These are phyloP conservation scores for Tolmerus cingulatus DNA, from an alignment of 2,888 invertebrate genomes.

Conservation along the genomic window DNA sequence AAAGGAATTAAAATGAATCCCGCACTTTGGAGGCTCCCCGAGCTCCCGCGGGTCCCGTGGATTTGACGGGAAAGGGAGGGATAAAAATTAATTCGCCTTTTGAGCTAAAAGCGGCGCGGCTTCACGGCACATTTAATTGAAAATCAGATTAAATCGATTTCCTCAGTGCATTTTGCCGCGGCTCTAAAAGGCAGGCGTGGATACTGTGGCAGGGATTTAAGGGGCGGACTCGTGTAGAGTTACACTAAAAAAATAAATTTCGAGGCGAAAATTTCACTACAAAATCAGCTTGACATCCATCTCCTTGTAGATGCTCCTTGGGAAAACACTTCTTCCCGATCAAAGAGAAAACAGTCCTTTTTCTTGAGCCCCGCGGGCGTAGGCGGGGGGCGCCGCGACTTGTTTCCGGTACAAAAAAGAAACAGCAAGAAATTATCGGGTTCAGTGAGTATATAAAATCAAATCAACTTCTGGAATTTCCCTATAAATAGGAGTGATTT, in stretches of 20 bases:
- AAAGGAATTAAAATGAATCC: neutral
- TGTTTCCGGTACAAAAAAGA: neutral
- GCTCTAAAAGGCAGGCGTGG: neutral
- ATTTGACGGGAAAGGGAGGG: neutral
- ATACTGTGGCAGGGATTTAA: neutral
- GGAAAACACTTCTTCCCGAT: neutral
- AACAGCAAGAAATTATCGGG: constrained; percentile 2
- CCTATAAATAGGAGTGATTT: constrained; percentile 13
- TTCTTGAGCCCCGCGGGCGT: neutral
- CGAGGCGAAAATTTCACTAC: neutral
- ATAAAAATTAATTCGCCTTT: neutral
- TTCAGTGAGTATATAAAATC: constrained; percentile 17
- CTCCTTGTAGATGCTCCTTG: neutral
- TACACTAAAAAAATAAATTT: neutral
- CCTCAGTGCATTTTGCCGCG: neutral
- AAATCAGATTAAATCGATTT: neutral
- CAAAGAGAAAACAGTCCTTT: neutral
- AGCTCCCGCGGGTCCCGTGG: neutral
- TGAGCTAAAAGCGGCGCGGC: neutral
- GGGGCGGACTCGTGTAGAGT: neutral
- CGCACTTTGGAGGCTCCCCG: neutral
- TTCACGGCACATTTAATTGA: neutral
- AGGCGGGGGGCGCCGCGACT: neutral
- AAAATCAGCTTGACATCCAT: neutral
- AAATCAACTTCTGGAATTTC: constrained; percentile 13